Base-by-base conservation (phyloP, 1,140 invertebrate species). In the Melitaea cinxia region DNA sequence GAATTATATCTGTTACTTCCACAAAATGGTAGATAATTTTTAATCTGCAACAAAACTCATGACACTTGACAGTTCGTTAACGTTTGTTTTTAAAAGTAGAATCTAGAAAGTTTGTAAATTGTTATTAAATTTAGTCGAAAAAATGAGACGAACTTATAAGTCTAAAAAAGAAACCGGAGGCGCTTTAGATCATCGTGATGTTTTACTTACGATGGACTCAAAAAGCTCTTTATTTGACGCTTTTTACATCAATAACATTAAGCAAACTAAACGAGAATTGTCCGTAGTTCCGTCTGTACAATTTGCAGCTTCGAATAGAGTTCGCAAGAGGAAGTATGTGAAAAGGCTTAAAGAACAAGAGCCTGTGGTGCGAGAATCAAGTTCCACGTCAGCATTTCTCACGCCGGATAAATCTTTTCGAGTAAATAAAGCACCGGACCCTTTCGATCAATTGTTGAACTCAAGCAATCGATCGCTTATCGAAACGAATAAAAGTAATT, bases 161-260 rank as follows among this genome's bases (percentile, higher is more conserved):
- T 88, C 88, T 56, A 91, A 91, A 68, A 89, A 87, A 70, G 85
- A 88, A 53, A 73, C 70, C 5, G 75, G 69, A 4, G 78, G 76
- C 39, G 78, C 69, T 35, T 21, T 90, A 35, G 83, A 89, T 55
- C 81, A 74, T 10, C 77, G 74, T 71, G 80, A 83, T 73, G 66
- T 85, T 37, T 68, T 83, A 6, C 60, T 78, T 64, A 73, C 67
- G 30, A 65, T 84, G 6, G 83, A 89, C 39, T 70, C 78, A 10
- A 87, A 85, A 68, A 76, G 72, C 63, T 85, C 86, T 4, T 68
- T 73, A 55, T 89, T 89, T 47, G 86, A 89, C 60, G 86, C 86
- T 7, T 91, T 80, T 80, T 91, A 85, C 45, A 91, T 87, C 55
- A 73, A 85, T 74, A 91, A 91, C 70, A 81, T 91, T 26, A 91